phyloP scores from a whole-genome alignment of 2,888 invertebrate species.

The Mythimna albipuncta region DNA sequence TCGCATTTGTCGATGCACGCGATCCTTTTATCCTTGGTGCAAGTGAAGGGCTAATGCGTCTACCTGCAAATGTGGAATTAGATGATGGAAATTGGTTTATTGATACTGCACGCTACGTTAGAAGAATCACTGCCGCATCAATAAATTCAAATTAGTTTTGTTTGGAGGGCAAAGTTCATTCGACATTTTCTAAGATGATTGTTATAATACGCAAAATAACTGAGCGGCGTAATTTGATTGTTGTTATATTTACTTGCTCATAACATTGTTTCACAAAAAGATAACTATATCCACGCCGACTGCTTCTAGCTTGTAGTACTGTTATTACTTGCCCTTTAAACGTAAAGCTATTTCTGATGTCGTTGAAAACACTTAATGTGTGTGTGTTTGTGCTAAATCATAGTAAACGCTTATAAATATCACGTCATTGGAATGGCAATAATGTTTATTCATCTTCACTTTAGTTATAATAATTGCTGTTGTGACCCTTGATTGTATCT shows the following conservation, averaged over 20 bases:
- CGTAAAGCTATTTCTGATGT: slow-evolving; percentile 80
- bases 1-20: slow-evolving; percentile 75
- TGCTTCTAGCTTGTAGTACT: slow-evolving; percentile 47
- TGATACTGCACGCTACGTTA: slow-evolving; percentile 1
- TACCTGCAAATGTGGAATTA: slow-evolving; percentile 8
- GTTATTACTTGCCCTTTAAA: slow-evolving; percentile 79
- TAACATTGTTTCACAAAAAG: slow-evolving; percentile 7
- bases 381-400: slow-evolving; percentile 77
- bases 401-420: slow-evolving; percentile 77
- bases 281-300: slow-evolving; percentile 1
- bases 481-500: slow-evolving; percentile 58
- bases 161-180: slow-evolving; percentile 17
- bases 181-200: slow-evolving; percentile 6
- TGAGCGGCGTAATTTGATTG: slow-evolving; percentile 7
- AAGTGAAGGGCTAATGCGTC: slow-evolving; percentile 60
- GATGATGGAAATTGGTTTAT: slow-evolving; percentile 8
- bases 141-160: slow-evolving; percentile 6
- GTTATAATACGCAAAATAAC: slow-evolving; percentile 4
- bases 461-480: slow-evolving; percentile 65
- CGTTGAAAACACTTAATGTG: slow-evolving; percentile 76
- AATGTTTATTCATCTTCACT: slow-evolving; percentile 72
- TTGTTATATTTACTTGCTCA: slow-evolving; percentile 9
- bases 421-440: slow-evolving; percentile 74
- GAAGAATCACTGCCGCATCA: slow-evolving; percentile 13
- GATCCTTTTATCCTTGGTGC: slow-evolving; percentile 64